Evolutionary conservation across 1,140 invertebrate species (phyloP), one percentile per base, ranked within the genome.

Genomic region (Babylonia areolata): DNA sequence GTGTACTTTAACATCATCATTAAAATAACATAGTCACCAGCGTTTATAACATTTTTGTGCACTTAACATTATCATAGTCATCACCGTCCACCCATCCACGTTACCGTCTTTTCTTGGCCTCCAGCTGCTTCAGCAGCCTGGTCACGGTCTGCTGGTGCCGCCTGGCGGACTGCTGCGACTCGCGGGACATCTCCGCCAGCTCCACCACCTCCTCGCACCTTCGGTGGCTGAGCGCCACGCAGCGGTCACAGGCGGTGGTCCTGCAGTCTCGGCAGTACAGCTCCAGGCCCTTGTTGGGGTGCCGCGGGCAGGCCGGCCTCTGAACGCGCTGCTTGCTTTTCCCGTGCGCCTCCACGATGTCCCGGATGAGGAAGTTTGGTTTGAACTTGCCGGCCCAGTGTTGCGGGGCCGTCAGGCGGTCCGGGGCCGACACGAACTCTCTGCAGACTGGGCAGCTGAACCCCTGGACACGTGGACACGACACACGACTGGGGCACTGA

Each of bases 151-250:
- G 82, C 82, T 84, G 82, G 35, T 84, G 82, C 28, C 69, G 46
- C 35, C 69, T 33, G 2, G 82, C n/a, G 11, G 69, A 37, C 37
- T 84, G 82, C 23, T 84, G 64, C 28, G 40, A 31, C 69, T 71
- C 86, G 64, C 92, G 42, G 9, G 88, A 86, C 35, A 92, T 87
- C 75, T 93, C 91, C 81, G 54, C 90, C 82, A 5, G 84, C 73
- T 37, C 90, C 88, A 9, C 17, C 46, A 3, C 46, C n/a, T n/a
- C n/a, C 35, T 87, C 39, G 31, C 90, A 90, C 31, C 87, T 85
- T 2, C 92, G 87, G 77, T 88, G 88, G 35, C 69, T 31, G 3
- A 84, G 82, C 37, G 82, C 40, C 64, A 73, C 82, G n/a, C 82
- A 84, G 82, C 82, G 82, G 64, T 84, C 82, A 28, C 82, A 84